phyloP scores from a whole-genome alignment of 2,797 vertebrate genomes.

The Emydoidea blandingii region DNA sequence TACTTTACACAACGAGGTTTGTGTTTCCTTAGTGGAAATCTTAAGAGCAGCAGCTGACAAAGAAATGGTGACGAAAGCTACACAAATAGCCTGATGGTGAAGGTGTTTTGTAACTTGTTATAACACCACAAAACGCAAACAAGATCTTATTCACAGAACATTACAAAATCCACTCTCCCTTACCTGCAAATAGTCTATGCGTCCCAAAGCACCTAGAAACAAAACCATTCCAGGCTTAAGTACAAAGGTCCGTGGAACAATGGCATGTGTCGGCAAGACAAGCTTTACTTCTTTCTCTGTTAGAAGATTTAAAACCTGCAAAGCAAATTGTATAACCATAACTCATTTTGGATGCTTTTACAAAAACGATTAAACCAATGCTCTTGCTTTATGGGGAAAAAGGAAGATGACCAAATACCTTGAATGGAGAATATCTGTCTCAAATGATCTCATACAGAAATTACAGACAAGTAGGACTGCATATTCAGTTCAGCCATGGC shows the following conservation, averaged over 20 bases:
- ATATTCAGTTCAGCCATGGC: background rate
- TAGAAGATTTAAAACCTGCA: constrained; percentile 89
- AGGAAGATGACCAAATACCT: background rate
- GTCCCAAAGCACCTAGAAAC: constrained; percentile 90
- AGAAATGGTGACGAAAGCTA: background rate
- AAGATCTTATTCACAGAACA: background rate
- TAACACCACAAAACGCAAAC: background rate
- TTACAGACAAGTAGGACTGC: background rate
- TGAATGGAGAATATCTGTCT: accelerated
- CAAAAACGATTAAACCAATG: accelerated
- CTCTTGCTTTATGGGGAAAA: background rate
- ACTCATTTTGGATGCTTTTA: background rate
- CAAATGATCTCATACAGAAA: background rate
- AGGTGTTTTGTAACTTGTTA: background rate
- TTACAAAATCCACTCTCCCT: constrained; percentile 11
- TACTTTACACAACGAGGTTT: background rate
- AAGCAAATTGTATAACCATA: constrained; percentile 21
- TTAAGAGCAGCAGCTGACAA: background rate
- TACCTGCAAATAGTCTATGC: constrained; percentile 93
- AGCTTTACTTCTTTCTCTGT: constrained; percentile 90
- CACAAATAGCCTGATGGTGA: background rate
- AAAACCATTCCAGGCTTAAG: constrained; percentile 88
- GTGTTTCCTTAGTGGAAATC: background rate
- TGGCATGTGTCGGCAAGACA: constrained; percentile 87
- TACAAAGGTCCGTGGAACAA: constrained; percentile 90